Conservation (phyloP, 1,140 invertebrate species). For the Odontomachus brunneus region DNA sequence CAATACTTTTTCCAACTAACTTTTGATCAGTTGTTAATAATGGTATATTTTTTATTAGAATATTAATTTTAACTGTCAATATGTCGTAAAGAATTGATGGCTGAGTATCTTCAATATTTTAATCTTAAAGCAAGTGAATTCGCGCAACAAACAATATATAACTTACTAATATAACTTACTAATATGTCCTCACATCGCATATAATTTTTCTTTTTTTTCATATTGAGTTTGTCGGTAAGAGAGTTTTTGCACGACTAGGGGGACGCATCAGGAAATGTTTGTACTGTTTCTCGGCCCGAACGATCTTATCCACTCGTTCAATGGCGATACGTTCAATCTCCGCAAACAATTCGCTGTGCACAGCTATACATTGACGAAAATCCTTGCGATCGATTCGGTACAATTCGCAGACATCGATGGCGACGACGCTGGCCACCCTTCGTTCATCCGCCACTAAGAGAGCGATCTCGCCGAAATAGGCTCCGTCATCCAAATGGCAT, state of each 20-base stretch:
- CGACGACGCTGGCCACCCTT: constrained; percentile 81
- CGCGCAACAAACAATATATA: too few species aligned
- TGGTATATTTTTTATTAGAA: background rate
- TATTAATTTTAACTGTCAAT: background rate
- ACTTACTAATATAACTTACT: too few species aligned
- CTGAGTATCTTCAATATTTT: too few species aligned
- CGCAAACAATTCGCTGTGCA: constrained; percentile 77
- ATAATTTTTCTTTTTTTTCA: background rate
- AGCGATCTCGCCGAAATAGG: constrained; percentile 86
- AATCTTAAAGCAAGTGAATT: too few species aligned
- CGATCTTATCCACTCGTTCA: constrained; percentile 78
- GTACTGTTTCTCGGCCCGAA: constrained; percentile 79
- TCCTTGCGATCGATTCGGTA: constrained; percentile 83
- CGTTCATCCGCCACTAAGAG: constrained; percentile 81
- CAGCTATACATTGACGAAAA: constrained; percentile 83
- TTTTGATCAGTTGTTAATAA: background rate
- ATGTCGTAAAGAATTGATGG: background rate
- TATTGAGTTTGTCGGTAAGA: too few species aligned
- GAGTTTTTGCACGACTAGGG: constrained; percentile 24
- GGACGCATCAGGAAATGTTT: constrained; percentile 70
- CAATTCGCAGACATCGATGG: constrained; percentile 81
- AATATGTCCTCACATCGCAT: too few species aligned
- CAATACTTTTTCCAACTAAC: background rate
- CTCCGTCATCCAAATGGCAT: constrained; percentile 86
- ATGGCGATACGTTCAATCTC: constrained; percentile 80